A percentile compares a stretch with the other conserved stretches of the same genome.
Conservation (phyloP, 2,797 vertebrate genomes). For the Mus minutoides region DNA sequence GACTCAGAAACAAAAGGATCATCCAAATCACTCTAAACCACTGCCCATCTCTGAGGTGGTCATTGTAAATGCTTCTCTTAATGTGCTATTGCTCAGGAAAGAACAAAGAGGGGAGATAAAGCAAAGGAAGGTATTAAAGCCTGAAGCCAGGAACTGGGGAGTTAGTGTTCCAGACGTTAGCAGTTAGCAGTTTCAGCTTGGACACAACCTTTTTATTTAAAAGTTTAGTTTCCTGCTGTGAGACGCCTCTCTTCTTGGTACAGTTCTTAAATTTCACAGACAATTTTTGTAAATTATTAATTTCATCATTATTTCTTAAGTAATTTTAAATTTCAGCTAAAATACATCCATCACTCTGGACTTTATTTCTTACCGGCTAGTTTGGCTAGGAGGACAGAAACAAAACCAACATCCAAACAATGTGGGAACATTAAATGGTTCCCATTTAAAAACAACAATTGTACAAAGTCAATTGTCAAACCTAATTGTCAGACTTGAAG, state of each 20-base stretch:
- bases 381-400: background rate
- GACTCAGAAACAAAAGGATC: background rate
- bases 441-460: background rate
- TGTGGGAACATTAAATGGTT: background rate
- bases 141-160: background rate
- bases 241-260: background rate
- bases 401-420: background rate
- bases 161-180: background rate
- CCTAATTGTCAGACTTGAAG: background rate
- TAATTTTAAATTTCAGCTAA: background rate
- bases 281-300: background rate
- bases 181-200: background rate
- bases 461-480: background rate
- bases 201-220: background rate
- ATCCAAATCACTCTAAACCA: background rate
- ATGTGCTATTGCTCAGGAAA: background rate
- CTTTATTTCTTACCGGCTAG: background rate
- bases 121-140: background rate
- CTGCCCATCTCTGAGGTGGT: background rate
- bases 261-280: background rate
- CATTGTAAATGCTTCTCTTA: background rate
- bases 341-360: too few relatives aligned
- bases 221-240: background rate
- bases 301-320: background rate
- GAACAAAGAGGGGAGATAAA: too few relatives aligned